These are phyloP conservation scores for Drosophila bifasciata DNA, from an alignment of 1,140 invertebrate genomes.

Conservation along the genomic window DNA sequence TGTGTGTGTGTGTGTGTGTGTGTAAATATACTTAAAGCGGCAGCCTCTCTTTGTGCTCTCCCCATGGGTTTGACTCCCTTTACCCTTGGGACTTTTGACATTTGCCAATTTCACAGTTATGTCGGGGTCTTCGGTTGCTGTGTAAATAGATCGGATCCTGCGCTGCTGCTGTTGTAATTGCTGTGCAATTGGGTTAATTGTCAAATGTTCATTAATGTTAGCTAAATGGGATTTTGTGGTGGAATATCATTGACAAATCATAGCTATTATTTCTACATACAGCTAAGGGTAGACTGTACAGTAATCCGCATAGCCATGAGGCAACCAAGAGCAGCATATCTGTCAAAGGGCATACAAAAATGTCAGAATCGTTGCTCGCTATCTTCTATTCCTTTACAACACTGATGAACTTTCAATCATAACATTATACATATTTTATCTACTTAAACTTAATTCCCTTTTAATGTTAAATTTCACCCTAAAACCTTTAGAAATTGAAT, in stretches of 20 bases:
- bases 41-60: conserved; percentile 17
- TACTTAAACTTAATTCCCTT: neutral
- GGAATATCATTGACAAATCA: too few relatives aligned
- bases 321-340: too few relatives aligned
- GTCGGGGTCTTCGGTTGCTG: conserved; percentile 15
- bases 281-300: too few relatives aligned
- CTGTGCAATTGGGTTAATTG: conserved; percentile 35
- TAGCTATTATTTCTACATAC: too few relatives aligned
- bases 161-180: conserved; percentile 53
- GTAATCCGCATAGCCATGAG: too few relatives aligned
- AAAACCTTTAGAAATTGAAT: conserved; percentile 6
- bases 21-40: conserved; percentile 28
- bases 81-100: conserved; percentile 36
- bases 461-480: neutral
- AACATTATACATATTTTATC: too few relatives aligned
- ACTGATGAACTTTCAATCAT: neutral
- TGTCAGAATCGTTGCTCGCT: too few relatives aligned
- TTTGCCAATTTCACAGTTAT: conserved; percentile 49
- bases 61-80: conserved; percentile 1
- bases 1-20: too few relatives aligned
- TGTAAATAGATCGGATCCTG: conserved; percentile 33
- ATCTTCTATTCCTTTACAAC: too few relatives aligned
- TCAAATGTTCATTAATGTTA: too few relatives aligned
- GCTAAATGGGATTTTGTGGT: too few relatives aligned
- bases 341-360: neutral